Percentiles rank a stretch among this genome's conserved stretches.
Conservation (phyloP, 2,113 vertebrate genomes). For the Oriolus oriolus region DNA sequence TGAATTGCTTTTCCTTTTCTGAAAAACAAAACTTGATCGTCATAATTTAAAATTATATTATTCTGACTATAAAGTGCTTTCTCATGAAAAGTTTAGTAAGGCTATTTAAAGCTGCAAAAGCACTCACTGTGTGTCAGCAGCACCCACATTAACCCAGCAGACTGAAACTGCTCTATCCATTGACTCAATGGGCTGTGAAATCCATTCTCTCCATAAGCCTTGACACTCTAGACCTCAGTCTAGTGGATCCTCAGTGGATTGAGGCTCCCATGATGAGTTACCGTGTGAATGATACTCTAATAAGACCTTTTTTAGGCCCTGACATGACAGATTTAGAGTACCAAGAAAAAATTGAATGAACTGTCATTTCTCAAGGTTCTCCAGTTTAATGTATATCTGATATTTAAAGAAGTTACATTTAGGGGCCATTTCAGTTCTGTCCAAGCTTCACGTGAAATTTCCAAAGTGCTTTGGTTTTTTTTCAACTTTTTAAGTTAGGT, state of each 20-base stretch:
- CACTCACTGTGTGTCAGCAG: neutral
- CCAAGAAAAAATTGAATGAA: neutral
- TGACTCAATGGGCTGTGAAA: constrained; percentile 41
- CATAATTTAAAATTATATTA: neutral
- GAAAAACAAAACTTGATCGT: neutral
- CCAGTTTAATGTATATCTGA: neutral
- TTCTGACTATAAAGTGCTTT: neutral
- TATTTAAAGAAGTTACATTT: neutral
- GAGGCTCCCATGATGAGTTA: neutral
- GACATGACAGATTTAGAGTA: neutral
- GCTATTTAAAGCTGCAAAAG: neutral
- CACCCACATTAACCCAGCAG: constrained; percentile 29
- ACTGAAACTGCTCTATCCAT: constrained; percentile 29
- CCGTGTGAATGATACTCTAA: neutral
- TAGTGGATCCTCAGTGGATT: neutral
- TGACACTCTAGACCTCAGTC: neutral
- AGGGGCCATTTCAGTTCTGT: neutral
- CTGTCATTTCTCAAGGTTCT: neutral
- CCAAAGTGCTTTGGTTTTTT: neutral
- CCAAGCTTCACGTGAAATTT: neutral
- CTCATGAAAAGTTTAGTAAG: neutral
- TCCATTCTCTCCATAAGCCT: neutral
- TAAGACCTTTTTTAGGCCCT: neutral
- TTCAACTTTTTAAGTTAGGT: neutral
- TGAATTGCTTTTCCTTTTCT: neutral